These are phyloP conservation scores for Sebastes glaucus DNA, from an alignment of 2,797 vertebrate genomes.

Conservation along the genomic window DNA sequence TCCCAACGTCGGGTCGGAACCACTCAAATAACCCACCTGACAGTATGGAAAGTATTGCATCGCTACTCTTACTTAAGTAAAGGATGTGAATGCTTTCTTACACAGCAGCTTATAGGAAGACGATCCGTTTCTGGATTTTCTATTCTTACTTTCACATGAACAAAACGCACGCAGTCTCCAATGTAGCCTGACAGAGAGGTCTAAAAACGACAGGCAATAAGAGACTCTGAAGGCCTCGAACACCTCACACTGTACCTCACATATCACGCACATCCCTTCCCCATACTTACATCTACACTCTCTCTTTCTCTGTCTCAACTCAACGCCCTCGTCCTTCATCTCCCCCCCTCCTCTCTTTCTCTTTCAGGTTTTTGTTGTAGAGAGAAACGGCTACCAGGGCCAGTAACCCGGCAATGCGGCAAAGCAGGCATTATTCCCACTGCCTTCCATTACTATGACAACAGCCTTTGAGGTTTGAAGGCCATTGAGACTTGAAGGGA, in stretches of 20 bases:
- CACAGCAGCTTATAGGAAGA: conserved; percentile 14
- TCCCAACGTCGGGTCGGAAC: not conserved
- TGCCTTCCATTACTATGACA: conserved; percentile 78
- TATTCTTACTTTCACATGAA: conserved; percentile 39
- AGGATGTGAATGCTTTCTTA: not conserved
- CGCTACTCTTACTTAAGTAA: not conserved
- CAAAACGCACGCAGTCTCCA: conserved; percentile 21
- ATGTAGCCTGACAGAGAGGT: conserved; percentile 26
- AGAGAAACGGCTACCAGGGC: conserved; percentile 46
- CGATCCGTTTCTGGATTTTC: conserved; percentile 12
- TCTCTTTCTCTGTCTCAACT: conserved; percentile 5
- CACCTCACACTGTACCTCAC: conserved; percentile 39
- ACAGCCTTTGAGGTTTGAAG: conserved; percentile 75
- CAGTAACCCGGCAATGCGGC: conserved; percentile 68
- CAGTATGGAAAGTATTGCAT: not conserved
- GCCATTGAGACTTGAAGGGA: conserved; percentile 66
- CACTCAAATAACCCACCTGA: not conserved
- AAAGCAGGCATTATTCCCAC: conserved; percentile 75
- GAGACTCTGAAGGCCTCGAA: conserved; percentile 14
- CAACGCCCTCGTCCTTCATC: not conserved
- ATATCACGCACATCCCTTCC: conserved; percentile 28
- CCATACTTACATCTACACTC: conserved; percentile 11
- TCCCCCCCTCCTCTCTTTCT: not conserved
- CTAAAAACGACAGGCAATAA: conserved; percentile 10
- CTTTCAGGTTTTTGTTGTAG: conserved; percentile 52